Evolutionary conservation across 64 coral and sea anemone genomes (phyloP).

Genomic region (Trachythela sp.): DNA sequence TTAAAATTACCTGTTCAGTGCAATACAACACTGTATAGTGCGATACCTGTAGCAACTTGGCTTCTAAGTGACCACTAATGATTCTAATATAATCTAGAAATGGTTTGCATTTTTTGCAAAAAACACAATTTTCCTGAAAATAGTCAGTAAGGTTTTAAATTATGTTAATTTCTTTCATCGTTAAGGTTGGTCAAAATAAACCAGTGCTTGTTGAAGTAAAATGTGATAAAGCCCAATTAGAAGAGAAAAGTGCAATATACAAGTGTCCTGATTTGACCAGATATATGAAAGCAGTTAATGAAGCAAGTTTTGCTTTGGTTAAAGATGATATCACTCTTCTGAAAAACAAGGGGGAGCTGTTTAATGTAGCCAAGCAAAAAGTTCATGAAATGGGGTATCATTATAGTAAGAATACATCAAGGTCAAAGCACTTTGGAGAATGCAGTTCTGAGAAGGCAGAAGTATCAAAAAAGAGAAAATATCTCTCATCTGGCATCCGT

Average conservation of each 20-base stretch:
- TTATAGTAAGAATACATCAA: conserved; percentile 48
- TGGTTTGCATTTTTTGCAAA: no score
- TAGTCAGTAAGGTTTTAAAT: neutral
- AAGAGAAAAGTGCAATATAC: conserved; percentile 16
- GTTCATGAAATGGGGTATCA: conserved; percentile 40
- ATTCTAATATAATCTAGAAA: no score
- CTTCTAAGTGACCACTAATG: no score
- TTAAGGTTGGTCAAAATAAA: neutral
- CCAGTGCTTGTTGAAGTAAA: neutral
- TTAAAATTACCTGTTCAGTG: no score
- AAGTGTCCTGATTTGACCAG: neutral
- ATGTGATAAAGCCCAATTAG: neutral
- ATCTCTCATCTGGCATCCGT: conserved; percentile 23
- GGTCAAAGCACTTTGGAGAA: conserved; percentile 39
- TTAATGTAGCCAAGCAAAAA: conserved; percentile 31
- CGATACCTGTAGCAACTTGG: no score
- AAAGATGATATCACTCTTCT: conserved; percentile 49
- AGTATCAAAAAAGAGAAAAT: conserved; percentile 26
- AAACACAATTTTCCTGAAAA: no score
- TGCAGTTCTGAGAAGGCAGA: neutral
- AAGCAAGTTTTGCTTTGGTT: conserved; percentile 33
- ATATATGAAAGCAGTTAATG: conserved; percentile 49
- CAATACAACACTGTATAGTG: no score
- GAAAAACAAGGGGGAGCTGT: conserved; percentile 37
- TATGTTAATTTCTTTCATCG: neutral